Base-by-base conservation (phyloP, 2,797 vertebrate species). In the Sebastes hubbsi region DNA sequence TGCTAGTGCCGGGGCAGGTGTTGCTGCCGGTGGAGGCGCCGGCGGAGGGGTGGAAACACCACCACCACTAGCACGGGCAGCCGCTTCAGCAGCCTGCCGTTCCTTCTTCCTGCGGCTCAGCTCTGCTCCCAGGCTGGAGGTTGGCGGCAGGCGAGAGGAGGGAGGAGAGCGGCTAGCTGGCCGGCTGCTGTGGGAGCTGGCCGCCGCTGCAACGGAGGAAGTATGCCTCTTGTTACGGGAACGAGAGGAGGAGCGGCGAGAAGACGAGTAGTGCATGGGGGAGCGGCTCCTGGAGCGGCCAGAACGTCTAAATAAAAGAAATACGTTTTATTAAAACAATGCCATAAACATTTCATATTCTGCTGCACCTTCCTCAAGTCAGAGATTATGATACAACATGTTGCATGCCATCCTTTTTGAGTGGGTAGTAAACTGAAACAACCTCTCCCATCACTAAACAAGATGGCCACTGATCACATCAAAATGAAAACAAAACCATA, bases 31-130 rank as follows among this genome's bases (percentile, higher is more conserved):
- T 0, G 49, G 49, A n/a, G 95, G 88, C 6, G 73, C 34, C 82
- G 95, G 0, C 63, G 95, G 91, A 86, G 82, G 76, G 82, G 92
- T 96, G 88, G 7, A 56, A 69, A 94, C 70, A 11, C 58, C 7
- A 73, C 94, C 36, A 61, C 95, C 61, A 82, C 94, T 75, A 91
- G 96, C 80, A 65, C 96, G 85, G 6, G 97, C 97, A 0, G 97
- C 97, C 0, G 97, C 97, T 0, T 97, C 97, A 0, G 97, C 98
- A 0, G 98, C 97, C 34, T 97, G 97, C 3, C 98, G 96, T 80
- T 99, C 98, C 92, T 98, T 99, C 87, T 99, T 99, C 89, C 96
- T 97, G 49, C 98, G 96, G 82, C 94, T 99, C 68, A 99, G 96
- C 91, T 99, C 98, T 5, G 98, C 98, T 22, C 98, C 98, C 14